These are phyloP conservation scores for Drepana falcataria DNA, from an alignment of 2,888 invertebrate species.

Conservation along the genomic window DNA sequence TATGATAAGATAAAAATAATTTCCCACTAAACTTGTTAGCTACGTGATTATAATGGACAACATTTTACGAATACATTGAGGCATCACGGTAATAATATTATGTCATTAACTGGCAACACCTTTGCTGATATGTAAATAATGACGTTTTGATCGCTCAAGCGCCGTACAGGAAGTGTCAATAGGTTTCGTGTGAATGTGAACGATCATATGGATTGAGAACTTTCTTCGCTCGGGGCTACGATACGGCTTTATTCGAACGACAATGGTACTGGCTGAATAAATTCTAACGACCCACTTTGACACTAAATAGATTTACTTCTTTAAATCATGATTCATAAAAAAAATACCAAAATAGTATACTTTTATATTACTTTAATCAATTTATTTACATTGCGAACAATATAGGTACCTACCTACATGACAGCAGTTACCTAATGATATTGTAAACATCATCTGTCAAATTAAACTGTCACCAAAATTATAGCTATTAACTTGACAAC, in stretches of 20 bases:
- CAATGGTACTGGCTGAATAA: background rate
- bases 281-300: background rate
- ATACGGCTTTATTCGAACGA: background rate
- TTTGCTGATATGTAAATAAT: conserved; percentile 52
- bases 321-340: background rate
- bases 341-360: no score
- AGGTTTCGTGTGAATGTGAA: conserved; percentile 33
- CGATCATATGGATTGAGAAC: background rate
- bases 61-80: background rate
- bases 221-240: conserved; percentile 11
- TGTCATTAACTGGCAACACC: conserved; percentile 8
- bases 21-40: no score
- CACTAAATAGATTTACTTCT: background rate
- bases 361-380: no score
- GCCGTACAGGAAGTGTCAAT: conserved; percentile 41
- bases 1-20: no score
- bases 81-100: background rate
- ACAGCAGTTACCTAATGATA: no score
- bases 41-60: no score
- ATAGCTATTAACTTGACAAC: no score
- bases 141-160: conserved; percentile 52
- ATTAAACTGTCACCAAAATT: no score
- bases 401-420: no score
- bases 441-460: no score
- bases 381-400: no score